Conservation (phyloP, 1,140 invertebrate species). For the Zaprionus kolodkinae region DNA sequence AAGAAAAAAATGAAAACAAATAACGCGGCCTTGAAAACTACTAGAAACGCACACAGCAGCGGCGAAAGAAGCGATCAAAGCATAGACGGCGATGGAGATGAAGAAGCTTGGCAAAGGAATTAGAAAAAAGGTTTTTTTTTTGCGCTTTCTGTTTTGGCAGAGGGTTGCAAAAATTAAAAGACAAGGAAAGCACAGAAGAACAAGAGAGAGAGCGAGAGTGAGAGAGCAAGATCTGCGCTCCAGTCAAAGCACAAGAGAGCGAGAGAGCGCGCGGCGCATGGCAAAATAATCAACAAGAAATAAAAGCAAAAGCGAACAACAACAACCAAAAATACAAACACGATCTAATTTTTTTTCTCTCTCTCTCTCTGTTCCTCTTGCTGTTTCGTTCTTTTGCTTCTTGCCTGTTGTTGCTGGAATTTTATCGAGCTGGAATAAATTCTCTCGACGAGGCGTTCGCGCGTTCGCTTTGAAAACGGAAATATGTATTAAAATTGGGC, state of each 20-base stretch:
- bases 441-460: conserved; percentile 28
- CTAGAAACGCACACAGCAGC: conserved; percentile 20
- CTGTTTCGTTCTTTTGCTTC: conserved; percentile 12
- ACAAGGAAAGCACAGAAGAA: not conserved
- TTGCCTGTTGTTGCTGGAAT: conserved; percentile 11
- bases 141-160: not conserved
- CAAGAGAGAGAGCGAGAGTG: not conserved
- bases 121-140: not conserved
- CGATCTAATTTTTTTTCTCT: conserved; percentile 42
- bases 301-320: conserved; percentile 28
- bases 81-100: not conserved
- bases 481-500: conserved; percentile 49
- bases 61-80: conserved; percentile 32
- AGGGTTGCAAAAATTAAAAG: conserved; percentile 2
- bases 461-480: conserved; percentile 35
- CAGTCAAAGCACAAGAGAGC: no score
- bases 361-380: conserved; percentile 8
- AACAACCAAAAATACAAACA: conserved; percentile 45
- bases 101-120: not conserved
- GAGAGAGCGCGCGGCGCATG: not conserved
- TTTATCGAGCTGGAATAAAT: conserved; percentile 56
- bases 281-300: conserved; percentile 44
- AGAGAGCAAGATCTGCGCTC: not conserved
- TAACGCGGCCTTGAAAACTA: conserved; percentile 65
- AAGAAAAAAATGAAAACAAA: conserved; percentile 57